Percentiles rank a stretch among this genome's conserved stretches.
Evolutionary conservation across 2,888 invertebrate genomes (phyloP).

Genomic region (Lepidonotus clava): DNA sequence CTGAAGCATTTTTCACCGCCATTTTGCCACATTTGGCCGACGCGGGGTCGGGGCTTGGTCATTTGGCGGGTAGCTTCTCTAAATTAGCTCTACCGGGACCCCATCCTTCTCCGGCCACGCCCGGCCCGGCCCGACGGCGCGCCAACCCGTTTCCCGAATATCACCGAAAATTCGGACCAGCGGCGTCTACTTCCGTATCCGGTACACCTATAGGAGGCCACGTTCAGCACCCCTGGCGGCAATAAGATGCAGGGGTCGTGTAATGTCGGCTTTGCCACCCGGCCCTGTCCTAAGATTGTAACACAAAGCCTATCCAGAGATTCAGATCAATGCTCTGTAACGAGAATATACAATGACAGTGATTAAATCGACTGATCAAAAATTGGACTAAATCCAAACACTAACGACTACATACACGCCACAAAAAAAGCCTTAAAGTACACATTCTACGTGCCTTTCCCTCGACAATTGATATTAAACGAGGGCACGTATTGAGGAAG

Average conservation of each 20-base stretch:
- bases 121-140: not conserved
- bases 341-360: too few species aligned
- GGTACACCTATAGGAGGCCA: not conserved
- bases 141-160: too few species aligned
- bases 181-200: not conserved
- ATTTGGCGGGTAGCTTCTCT: slow-evolving; percentile 31
- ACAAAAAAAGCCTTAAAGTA: too few species aligned
- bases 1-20: slow-evolving; percentile 27
- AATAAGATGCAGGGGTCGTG: not conserved
- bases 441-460: too few species aligned
- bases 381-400: too few species aligned
- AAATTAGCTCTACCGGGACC: slow-evolving; percentile 40
- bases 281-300: too few species aligned
- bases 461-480: too few species aligned
- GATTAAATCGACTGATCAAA: too few species aligned
- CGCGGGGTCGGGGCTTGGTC: slow-evolving; percentile 34
- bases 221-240: not conserved
- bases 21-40: slow-evolving; percentile 39
- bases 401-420: too few species aligned
- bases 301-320: too few species aligned
- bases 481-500: too few species aligned
- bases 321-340: too few species aligned
- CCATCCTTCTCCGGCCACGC: slow-evolving; percentile 17
- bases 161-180: not conserved
- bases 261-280: not conserved